Base-by-base conservation (phyloP, 1,140 invertebrate genomes). In the Aphaenogaster rudis region DNA sequence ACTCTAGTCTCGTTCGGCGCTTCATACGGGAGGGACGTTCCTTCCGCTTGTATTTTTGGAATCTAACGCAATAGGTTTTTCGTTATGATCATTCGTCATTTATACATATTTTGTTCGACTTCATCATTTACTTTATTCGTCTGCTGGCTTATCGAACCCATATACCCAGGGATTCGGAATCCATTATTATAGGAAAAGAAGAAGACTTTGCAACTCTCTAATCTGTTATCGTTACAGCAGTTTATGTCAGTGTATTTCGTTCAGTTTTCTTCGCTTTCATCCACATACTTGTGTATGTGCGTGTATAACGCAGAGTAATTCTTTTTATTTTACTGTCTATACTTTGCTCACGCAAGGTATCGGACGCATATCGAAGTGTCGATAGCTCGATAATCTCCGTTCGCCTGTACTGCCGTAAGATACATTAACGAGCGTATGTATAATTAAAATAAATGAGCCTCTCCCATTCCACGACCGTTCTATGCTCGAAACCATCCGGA, bases 361-460 rank as follows among this genome's bases (percentile, higher is more conserved):
- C 17, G 13, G 8, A 39, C 21, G 17, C 2, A 17, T 28, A 33
- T 42, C 28, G 74, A 67, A 33, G 45, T 45, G 17, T 74, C 69
- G 80, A 84, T 84, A 61, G 57, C 7, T 67, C 17, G 72, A 81
- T 87, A 90, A 90, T 89, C 85, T 74, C 42, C 15, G 67, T 21
- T 59, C 52, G 54, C 33, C 45, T 39, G 7, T 28, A 28, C 5
- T 13, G 21, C 28, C 63, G 54, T 54, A 71, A 71, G 88, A 86
- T 84, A 79, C 87, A 80, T 91, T 91, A 91, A 91, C 87, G 74
- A 91, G 84, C 39, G 33, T 33, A 54, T 52, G 39, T 67, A 45
- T 88, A 91, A 91, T 91, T 91, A 85, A 88, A 91, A 91, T 88
- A 77, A 91, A 91, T 85, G 90, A 89, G 76, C 48, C 54, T 48